Conservation (phyloP, 1,140 invertebrate genomes). For the Papilio aristodemus region DNA sequence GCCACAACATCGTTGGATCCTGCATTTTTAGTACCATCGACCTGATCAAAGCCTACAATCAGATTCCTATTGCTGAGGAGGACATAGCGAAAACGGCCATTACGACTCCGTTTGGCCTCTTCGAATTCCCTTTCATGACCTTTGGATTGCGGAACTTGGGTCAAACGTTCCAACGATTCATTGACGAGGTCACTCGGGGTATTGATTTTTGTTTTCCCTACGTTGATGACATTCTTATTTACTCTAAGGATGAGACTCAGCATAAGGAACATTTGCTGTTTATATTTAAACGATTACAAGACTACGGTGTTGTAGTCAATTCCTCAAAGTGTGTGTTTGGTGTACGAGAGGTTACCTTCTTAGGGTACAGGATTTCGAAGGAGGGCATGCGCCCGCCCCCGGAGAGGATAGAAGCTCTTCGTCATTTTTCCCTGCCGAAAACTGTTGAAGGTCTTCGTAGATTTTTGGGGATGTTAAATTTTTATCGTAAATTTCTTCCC, state of each 20-base stretch:
- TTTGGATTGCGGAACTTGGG: neutral
- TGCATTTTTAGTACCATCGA: neutral
- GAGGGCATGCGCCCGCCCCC: constrained; percentile 32
- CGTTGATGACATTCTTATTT: neutral
- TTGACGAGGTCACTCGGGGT: neutral
- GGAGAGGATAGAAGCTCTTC: constrained; percentile 20
- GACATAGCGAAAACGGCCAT: neutral
- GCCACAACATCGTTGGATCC: neutral
- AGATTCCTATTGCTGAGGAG: neutral
- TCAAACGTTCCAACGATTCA: neutral
- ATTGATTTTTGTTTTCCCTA: neutral
- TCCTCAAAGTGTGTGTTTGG: constrained; percentile 28
- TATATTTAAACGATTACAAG: neutral
- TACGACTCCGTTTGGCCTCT: too few relatives aligned
- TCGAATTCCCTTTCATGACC: neutral
- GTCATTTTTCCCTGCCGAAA: constrained; percentile 26
- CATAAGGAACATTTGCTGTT: neutral
- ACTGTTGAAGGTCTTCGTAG: constrained; percentile 32
- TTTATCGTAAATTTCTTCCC: constrained; percentile 38
- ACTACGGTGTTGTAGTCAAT: constrained; percentile 31
- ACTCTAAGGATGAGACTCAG: neutral
- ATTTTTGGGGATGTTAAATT: constrained; percentile 40
- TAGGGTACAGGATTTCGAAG: constrained; percentile 31
- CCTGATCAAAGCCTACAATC: neutral
- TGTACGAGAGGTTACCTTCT: constrained; percentile 25